Base-by-base conservation (phyloP, 2,113 vertebrate genomes). In the Dicrurus megarhynchus region DNA sequence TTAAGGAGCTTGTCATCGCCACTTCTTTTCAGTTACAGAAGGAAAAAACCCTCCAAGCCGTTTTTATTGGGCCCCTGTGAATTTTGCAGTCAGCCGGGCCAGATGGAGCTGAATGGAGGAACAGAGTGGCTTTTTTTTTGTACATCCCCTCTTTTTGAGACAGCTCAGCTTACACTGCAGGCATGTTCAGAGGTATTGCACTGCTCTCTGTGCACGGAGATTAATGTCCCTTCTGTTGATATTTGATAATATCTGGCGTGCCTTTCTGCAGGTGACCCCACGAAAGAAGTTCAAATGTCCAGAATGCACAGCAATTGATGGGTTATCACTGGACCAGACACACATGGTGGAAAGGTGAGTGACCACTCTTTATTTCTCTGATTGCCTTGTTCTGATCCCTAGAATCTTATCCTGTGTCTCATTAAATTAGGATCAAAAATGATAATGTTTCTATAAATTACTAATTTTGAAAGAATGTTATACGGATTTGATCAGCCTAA, bases 211-310 rank as follows among this genome's bases (percentile, higher is more conserved):
- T 81, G 73, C 52, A 27, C 55, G 63, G 94, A 64, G 73, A 94
- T 95, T 93, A 69, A 91, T 84, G 84, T 95, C 74, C 89, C 87
- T 90, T 85, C 84, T 88, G 78, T 91, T 93, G 90, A 93, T 80
- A 71, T 12, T 93, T 91, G 71, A 95, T 91, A 87, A 39, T 96
- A 78, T 92, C 86, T 97, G 94, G 65, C 37, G 1, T 96, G 73
- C 50, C 77, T 91, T 96, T 78, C 90, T 65, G 93, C 97, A 99
- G 99, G 99, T 99, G 96, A 99, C 99, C 84, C 99, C 99, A 24
- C 98, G 99, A 44, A 99, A 99, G 97, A 99, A 99, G 98, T 99
- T 99, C 98, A 99, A 99, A 97, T 99, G 99, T 97, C 99, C 99
- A 27, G 99, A 99, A 98, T 99, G 99, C 94, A 99, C 99, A 3